A percentile compares a stretch with the other conserved stretches of the same genome.
phyloP scores from a whole-genome alignment of 1,140 invertebrate species.

The Telenomus remus region DNA sequence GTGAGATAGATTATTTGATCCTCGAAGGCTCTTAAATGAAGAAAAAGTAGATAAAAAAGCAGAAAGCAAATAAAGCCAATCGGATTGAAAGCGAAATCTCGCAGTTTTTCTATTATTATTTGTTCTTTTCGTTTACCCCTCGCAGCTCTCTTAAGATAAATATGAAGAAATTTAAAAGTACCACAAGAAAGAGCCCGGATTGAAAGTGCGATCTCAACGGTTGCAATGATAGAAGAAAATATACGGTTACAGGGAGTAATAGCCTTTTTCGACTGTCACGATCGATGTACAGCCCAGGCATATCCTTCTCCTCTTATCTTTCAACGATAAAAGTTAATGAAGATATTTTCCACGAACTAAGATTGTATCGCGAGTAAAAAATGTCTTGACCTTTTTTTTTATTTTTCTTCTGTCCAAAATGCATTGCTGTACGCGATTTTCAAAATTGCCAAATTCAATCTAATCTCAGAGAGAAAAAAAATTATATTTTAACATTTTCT shows the following conservation, averaged over 20 bases:
- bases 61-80: neutral
- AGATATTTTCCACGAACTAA: slow-evolving; percentile 24
- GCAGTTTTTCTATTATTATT: neutral
- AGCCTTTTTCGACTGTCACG: slow-evolving; percentile 38
- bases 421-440: too few species aligned
- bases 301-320: slow-evolving; percentile 38
- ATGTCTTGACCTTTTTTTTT: slow-evolving; percentile 3
- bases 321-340: slow-evolving; percentile 44
- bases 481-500: too few species aligned
- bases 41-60: neutral
- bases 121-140: neutral
- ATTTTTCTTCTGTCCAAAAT: too few species aligned
- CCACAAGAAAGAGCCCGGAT: slow-evolving; percentile 3
- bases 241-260: slow-evolving; percentile 42
- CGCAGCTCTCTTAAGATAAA: too few species aligned
- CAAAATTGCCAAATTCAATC: too few species aligned
- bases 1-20: neutral
- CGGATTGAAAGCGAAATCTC: neutral
- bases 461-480: too few species aligned
- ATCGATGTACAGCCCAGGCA: slow-evolving; percentile 26
- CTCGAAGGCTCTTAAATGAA: too few species aligned
- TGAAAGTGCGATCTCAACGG: slow-evolving; percentile 27
- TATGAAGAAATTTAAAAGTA: slow-evolving; percentile 9
- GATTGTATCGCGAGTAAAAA: slow-evolving; percentile 27
- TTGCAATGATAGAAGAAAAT: slow-evolving; percentile 44